These are phyloP conservation scores for Antheraea yamamai DNA, from an alignment of 2,888 invertebrate species.

Conservation along the genomic window DNA sequence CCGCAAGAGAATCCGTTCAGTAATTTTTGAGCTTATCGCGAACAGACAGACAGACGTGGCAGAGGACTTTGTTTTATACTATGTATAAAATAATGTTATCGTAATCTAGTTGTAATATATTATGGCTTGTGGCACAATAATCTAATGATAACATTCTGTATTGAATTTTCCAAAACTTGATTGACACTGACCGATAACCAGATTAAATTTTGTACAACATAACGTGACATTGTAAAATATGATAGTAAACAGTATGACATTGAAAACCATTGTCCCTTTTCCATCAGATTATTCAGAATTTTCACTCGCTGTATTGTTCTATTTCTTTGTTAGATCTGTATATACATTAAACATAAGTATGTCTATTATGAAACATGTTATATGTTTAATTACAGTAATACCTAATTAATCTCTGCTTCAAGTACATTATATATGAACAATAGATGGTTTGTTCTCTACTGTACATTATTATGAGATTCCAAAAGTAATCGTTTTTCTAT, in stretches of 20 bases:
- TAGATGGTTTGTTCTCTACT: neutral
- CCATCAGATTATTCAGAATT: neutral
- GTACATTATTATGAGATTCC: neutral
- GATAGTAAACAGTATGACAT: neutral
- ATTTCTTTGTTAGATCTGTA: neutral
- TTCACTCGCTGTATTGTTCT: neutral
- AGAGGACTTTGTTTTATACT: no score
- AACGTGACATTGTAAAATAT: neutral
- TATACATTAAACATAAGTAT: neutral
- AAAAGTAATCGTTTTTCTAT: neutral
- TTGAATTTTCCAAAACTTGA: neutral
- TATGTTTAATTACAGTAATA: neutral
- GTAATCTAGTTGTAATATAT: neutral
- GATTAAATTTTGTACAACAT: neutral
- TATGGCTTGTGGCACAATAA: neutral
- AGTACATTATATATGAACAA: neutral
- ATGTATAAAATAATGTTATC: neutral
- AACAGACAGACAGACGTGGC: no score
- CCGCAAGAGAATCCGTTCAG: no score
- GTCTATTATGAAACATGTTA: neutral
- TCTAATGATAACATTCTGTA: neutral
- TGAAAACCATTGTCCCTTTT: neutral
- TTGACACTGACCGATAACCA: slow-evolving; percentile 1
- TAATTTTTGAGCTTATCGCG: no score
- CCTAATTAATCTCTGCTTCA: neutral